A percentile compares a stretch with the other conserved stretches of the same genome.
Evolutionary conservation across 2,888 invertebrate species (phyloP).

Genomic region (Papilio demoleus): DNA sequence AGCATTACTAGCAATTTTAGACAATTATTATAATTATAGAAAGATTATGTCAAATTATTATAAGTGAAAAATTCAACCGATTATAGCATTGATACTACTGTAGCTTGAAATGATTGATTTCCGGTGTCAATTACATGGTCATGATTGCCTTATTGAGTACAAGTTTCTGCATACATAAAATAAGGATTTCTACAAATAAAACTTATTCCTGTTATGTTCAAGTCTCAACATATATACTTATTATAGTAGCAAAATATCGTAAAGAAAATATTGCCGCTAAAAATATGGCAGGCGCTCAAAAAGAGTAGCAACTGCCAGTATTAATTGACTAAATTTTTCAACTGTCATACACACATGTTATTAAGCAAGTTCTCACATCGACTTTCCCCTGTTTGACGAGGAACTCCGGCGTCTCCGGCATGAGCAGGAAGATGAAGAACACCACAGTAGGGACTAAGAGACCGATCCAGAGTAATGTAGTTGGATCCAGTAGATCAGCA

Average conservation of each 20-base stretch:
- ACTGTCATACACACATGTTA: slow-evolving; percentile 34
- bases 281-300: neutral
- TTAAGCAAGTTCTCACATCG: slow-evolving; percentile 61
- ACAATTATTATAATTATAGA: slow-evolving; percentile 1
- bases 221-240: too few relatives aligned
- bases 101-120: slow-evolving; percentile 34
- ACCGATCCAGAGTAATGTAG: slow-evolving; percentile 71
- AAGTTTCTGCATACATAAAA: neutral
- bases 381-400: slow-evolving; percentile 76
- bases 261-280: neutral
- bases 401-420: slow-evolving; percentile 80
- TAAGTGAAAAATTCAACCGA: slow-evolving; percentile 18
- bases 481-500: slow-evolving; percentile 65
- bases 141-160: neutral
- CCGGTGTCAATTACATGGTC: slow-evolving; percentile 14
- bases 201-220: too few relatives aligned
- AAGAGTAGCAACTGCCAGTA: neutral
- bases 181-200: neutral
- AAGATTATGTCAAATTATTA: slow-evolving; percentile 9
- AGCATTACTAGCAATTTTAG: neutral
- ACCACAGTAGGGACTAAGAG: slow-evolving; percentile 65
- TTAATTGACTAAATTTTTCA: neutral
- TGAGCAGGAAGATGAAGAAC: slow-evolving; percentile 70
- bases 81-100: slow-evolving; percentile 6
- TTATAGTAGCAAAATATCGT: neutral